Evolutionary conservation across 2,888 invertebrate species (phyloP).

Genomic region (Hirudinaria manillensis): DNA sequence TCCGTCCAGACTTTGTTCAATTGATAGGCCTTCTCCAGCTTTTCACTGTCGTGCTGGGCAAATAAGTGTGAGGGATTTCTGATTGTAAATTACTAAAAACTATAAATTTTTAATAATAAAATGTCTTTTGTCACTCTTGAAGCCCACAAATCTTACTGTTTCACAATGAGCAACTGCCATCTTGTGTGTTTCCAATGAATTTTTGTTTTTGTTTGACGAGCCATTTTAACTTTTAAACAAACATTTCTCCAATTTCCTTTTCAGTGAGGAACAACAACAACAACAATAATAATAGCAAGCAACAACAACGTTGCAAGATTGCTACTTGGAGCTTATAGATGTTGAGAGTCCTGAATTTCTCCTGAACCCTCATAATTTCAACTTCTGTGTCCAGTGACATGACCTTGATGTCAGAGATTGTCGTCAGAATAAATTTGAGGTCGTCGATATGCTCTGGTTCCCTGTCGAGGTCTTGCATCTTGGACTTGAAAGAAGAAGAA

Average conservation of each 20-base stretch:
- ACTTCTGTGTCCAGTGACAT: conserved; percentile 73
- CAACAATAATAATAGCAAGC: too few relatives aligned
- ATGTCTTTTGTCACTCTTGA: too few relatives aligned
- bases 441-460: conserved; percentile 72
- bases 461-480: conserved; percentile 63
- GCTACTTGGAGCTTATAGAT: conserved; percentile 61
- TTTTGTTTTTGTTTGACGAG: too few relatives aligned
- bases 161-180: too few relatives aligned
- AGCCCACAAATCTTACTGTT: too few relatives aligned
- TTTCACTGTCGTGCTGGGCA: conserved; percentile 43
- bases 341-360: conserved; percentile 69
- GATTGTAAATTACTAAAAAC: too few relatives aligned
- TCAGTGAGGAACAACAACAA: too few relatives aligned
- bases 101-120: too few relatives aligned
- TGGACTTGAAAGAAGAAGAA: conserved; percentile 34
- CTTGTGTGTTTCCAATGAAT: too few relatives aligned
- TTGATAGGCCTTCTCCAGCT: conserved; percentile 45
- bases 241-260: too few relatives aligned
- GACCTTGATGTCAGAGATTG: conserved; percentile 70
- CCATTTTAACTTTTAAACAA: too few relatives aligned
- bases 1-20: conserved; percentile 52
- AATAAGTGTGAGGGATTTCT: background rate
- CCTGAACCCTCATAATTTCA: conserved; percentile 67
- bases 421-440: conserved; percentile 77
- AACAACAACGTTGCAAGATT: background rate